Conservation (phyloP, 2,888 invertebrate genomes). For the Entomobrya proxima region DNA sequence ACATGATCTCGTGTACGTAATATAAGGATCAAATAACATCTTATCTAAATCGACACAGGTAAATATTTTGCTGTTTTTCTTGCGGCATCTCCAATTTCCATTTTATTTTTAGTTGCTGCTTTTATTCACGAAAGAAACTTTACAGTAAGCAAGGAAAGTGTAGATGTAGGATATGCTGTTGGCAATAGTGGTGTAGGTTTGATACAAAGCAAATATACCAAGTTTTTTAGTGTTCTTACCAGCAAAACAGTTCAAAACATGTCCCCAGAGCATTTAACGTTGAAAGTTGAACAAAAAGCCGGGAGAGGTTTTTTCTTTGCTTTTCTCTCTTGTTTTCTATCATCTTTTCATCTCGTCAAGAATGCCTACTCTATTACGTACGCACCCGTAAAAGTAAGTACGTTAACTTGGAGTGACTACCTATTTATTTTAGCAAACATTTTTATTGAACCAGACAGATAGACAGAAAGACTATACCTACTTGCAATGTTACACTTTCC, state of each 20-base stretch:
- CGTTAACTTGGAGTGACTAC: no score
- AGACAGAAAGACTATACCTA: not conserved
- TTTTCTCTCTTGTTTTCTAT: slow-evolving; percentile 2
- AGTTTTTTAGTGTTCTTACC: not conserved
- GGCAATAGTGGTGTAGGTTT: not conserved
- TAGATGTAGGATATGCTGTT: not conserved
- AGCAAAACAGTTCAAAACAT: slow-evolving; percentile 3
- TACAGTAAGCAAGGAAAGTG: not conserved
- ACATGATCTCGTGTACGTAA: not conserved
- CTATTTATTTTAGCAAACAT: slow-evolving; percentile 2
- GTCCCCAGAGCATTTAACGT: slow-evolving; percentile 39
- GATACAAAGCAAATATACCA: slow-evolving; percentile 17
- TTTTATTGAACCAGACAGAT: slow-evolving; percentile 47
- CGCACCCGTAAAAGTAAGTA: no score
- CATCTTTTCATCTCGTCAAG: not conserved
- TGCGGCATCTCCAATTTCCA: no score
- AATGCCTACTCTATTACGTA: not conserved
- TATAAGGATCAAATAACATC: no score
- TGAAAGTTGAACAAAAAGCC: slow-evolving; percentile 40
- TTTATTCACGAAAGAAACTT: not conserved
- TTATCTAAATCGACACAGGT: no score
- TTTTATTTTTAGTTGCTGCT: not conserved
- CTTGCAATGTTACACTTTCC: not conserved
- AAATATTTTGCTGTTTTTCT: no score
- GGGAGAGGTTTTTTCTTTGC: slow-evolving; percentile 6